phyloP scores from a whole-genome alignment of 1,140 invertebrate genomes.

The Drosophila parabipectinata region DNA sequence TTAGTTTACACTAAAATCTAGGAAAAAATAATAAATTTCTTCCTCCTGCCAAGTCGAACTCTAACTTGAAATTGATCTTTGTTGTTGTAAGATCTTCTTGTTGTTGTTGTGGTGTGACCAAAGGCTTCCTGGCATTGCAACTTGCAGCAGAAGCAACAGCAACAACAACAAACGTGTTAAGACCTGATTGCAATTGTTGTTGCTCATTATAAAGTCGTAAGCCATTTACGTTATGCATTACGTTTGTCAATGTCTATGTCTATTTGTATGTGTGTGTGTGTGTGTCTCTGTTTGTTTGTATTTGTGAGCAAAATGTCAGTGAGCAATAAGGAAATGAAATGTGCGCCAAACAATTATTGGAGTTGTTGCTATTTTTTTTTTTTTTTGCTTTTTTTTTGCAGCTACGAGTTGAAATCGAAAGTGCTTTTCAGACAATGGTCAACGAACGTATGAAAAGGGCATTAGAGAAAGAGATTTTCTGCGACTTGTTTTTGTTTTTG shows the following conservation, averaged over 20 bases:
- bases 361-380: constrained; percentile 6
- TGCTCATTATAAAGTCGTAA: constrained; percentile 78
- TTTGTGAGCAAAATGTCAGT: constrained; percentile 72
- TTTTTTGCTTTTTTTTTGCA: constrained; percentile 7
- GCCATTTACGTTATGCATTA: constrained; percentile 53
- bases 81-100: background rate
- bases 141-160: constrained; percentile 28
- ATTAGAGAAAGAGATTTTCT: constrained; percentile 34
- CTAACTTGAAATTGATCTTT: background rate
- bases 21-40: too few relatives aligned
- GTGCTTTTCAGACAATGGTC: constrained; percentile 51
- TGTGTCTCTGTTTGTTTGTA: constrained; percentile 2
- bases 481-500: background rate
- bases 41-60: too few relatives aligned
- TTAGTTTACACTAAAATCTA: background rate
- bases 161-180: constrained; percentile 43
- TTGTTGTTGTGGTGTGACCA: constrained; percentile 11
- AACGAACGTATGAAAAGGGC: constrained; percentile 46
- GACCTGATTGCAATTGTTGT: constrained; percentile 47
- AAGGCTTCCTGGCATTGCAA: constrained; percentile 60
- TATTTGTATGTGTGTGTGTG: constrained; percentile 15
- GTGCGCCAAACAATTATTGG: constrained; percentile 79
- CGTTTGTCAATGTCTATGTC: constrained; percentile 8
- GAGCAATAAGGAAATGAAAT: constrained; percentile 82
- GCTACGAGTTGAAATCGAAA: constrained; percentile 55